A percentile compares a stretch with the other conserved stretches of the same genome.
Conservation (phyloP, 2,797 vertebrate genomes). For the Pseudochirops corinnae region DNA sequence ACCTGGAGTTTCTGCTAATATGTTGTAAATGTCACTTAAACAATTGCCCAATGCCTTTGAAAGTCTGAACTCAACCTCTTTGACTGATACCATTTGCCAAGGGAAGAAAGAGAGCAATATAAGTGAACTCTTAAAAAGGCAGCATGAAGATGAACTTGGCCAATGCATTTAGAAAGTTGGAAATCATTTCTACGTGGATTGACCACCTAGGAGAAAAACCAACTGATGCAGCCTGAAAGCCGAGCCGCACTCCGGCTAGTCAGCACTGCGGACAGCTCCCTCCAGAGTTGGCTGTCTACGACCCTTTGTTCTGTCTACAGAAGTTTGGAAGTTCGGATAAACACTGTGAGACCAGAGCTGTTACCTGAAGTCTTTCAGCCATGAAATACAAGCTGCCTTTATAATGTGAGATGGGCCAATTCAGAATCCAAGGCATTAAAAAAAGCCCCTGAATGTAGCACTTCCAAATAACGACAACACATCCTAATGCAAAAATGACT, state of each 20-base stretch:
- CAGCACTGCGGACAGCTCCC: constrained; percentile 80
- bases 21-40: not conserved
- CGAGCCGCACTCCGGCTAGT: not conserved
- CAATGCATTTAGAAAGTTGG: not conserved
- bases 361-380: constrained; percentile 1
- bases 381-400: not conserved
- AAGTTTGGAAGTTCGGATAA: not conserved
- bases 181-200: not conserved
- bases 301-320: constrained; percentile 39
- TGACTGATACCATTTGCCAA: not conserved
- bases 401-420: not conserved
- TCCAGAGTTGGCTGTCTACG: not conserved
- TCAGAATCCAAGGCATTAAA: not conserved
- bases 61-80: constrained; percentile 16
- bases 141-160: not conserved
- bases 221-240: not conserved
- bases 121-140: not conserved
- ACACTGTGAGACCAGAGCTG: not conserved
- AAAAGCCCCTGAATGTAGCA: not conserved
- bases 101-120: constrained; percentile 32
- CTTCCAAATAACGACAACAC: not conserved
- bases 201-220: not conserved
- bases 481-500: not conserved
- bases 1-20: not conserved
- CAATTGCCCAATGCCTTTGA: not conserved